Evolutionary conservation across 2,797 vertebrate species (phyloP).

Genomic region (Typhlichthys subterraneus): DNA sequence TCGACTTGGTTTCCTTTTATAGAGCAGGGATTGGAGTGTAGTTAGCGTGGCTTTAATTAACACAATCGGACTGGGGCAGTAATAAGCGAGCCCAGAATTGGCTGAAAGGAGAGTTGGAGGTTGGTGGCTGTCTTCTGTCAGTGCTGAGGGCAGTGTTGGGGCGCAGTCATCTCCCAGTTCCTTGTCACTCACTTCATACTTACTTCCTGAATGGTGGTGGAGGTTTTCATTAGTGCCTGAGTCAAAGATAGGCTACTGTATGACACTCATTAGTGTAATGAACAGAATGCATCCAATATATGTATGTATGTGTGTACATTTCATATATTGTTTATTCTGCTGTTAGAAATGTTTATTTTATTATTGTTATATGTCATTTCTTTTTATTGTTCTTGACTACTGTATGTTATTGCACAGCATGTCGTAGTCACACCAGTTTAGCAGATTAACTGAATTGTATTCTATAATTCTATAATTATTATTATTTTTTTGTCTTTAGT

Average conservation of each 20-base stretch:
- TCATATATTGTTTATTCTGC: constrained; percentile 27
- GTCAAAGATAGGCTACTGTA: constrained; percentile 57
- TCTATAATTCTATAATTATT: not conserved
- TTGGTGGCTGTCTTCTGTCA: constrained; percentile 58
- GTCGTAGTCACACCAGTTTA: constrained; percentile 9
- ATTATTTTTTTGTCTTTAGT: constrained; percentile 32
- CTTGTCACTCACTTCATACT: constrained; percentile 61
- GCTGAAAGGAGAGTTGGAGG: constrained; percentile 65
- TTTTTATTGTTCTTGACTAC: constrained; percentile 50
- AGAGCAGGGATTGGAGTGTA: constrained; percentile 61
- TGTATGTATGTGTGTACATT: not conserved
- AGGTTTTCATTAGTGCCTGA: constrained; percentile 61
- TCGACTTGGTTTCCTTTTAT: constrained; percentile 69
- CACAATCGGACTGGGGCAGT: constrained; percentile 71
- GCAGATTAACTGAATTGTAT: too few species aligned
- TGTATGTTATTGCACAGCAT: constrained; percentile 40
- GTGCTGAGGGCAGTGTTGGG: constrained; percentile 59
- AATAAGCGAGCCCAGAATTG: constrained; percentile 72
- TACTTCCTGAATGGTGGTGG: constrained; percentile 50
- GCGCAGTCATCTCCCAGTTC: constrained; percentile 63
- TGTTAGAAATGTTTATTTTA: constrained; percentile 40
- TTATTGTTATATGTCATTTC: constrained; percentile 56
- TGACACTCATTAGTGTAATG: constrained; percentile 49
- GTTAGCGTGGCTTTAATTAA: constrained; percentile 82
- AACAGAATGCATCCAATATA: not conserved